A percentile compares a stretch with the other conserved stretches of the same genome.
phyloP scores from a whole-genome alignment of 2,888 invertebrate species.

The Drosophila atroscutellata region DNA sequence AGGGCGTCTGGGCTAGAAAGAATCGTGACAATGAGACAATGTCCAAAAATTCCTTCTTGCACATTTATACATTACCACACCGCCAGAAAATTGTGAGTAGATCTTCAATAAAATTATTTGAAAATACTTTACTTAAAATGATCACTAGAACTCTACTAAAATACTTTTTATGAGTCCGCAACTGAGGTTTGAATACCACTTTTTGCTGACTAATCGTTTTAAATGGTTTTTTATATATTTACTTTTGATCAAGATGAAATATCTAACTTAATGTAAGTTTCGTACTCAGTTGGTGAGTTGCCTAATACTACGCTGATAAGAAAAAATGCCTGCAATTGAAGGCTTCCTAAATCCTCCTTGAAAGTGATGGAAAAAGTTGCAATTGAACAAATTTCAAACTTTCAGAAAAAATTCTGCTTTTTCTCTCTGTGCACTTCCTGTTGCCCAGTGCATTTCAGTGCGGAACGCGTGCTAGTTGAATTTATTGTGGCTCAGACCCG shows the following conservation, averaged over 20 bases:
- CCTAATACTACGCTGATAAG: neutral
- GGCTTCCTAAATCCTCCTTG: neutral
- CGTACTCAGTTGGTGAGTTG: neutral
- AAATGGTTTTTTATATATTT: neutral
- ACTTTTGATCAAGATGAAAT: neutral
- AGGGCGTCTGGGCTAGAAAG: slow-evolving; percentile 52
- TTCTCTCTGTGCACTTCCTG: slow-evolving; percentile 6
- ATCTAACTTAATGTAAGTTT: neutral
- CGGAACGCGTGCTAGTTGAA: slow-evolving; percentile 67
- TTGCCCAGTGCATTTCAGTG: slow-evolving; percentile 54
- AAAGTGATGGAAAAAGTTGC: neutral
- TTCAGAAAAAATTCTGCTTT: neutral
- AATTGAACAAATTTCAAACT: neutral
- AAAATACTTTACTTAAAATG: neutral
- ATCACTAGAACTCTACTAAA: neutral
- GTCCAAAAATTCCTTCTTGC: slow-evolving; percentile 26
- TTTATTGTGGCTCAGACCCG: slow-evolving; percentile 55
- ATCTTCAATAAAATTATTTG: neutral
- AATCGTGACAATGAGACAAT: slow-evolving; percentile 76
- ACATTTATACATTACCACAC: slow-evolving; percentile 30
- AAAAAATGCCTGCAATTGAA: neutral
- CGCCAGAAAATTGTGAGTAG: neutral
- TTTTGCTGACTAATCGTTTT: neutral
- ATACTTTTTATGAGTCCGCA: neutral
- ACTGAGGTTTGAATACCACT: neutral